Evolutionary conservation across 1,140 invertebrate species (phyloP), one percentile per base, ranked within the genome.

Genomic region (Drosophila mauritiana): DNA sequence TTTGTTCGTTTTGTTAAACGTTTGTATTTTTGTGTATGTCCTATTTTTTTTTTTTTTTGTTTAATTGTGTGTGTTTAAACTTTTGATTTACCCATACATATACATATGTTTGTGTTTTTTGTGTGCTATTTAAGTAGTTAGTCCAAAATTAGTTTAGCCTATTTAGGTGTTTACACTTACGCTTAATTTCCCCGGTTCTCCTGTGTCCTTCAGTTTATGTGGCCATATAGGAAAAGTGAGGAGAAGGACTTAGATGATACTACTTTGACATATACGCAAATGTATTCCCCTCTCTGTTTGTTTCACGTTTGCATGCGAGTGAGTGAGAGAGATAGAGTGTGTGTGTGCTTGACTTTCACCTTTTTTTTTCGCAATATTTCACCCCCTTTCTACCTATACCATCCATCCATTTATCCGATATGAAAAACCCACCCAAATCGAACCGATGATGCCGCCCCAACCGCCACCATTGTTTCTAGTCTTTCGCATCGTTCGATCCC

Each of bases 81-180:
- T 45, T 49, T 69, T 59, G 37, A 53, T 53, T 53, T 46, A 15
- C 17, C 58, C 46, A 34, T 48, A 34, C 20, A 22, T 22, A 22
- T 17, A 17, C 17, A 17, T 73, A 39, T 46, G 40, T 73, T 53
- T 31, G 36, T 51, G 48, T 57, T 58, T 67, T 46, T 56, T 55
- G 45, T 62, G 59, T 77, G 67, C 76, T 75, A 62, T 83, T 81
- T 79, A 86, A 64, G 81, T 88, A 88, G 83, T 83, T 88, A 88
- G 83, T 83, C 55, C 53, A 73, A 80, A 88, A 89, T 88, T 88
- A 88, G 83, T 88, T 86, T 59, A 86, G 79, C 63, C 40, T 56
- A 72, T 45, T 61, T 59, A 76, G 53, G 67, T 61, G 37, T 52
- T 77, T 56, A 73, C 40, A 43, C 51, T 73, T 73, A 62, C 46